Percentiles rank a stretch among this genome's conserved stretches.
phyloP scores from a whole-genome alignment of 2,797 vertebrate species.

The Pampus argenteus region DNA sequence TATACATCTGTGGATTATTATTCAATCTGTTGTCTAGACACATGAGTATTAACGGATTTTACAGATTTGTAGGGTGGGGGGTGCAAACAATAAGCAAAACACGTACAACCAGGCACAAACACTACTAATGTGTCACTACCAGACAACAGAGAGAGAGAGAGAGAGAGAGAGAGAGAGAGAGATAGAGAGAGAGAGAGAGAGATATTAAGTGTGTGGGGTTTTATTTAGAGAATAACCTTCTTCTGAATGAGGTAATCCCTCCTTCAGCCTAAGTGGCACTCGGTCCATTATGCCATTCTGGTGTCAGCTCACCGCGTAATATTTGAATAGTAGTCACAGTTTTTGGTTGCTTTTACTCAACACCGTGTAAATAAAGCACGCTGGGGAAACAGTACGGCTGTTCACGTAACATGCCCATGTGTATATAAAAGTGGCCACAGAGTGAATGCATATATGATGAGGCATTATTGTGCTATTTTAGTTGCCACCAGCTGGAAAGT shows the following conservation, averaged over 20 bases:
- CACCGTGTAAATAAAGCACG: slow-evolving; percentile 51
- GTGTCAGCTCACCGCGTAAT: slow-evolving; percentile 47
- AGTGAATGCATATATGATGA: slow-evolving; percentile 41
- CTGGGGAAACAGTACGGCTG: slow-evolving; percentile 26
- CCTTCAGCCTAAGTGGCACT: slow-evolving; percentile 52
- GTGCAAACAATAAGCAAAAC: slow-evolving; percentile 36
- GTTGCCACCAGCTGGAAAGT: slow-evolving; percentile 51
- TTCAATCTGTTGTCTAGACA: slow-evolving; percentile 63
- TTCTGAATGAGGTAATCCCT: slow-evolving; percentile 69
- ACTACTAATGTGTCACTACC: slow-evolving; percentile 22
- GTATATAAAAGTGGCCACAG: slow-evolving; percentile 12
- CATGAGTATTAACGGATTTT: slow-evolving; percentile 46
- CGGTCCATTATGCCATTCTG: slow-evolving; percentile 40
- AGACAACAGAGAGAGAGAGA: slow-evolving; percentile 41
- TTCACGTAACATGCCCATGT: slow-evolving; percentile 30
- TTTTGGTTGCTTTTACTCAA: slow-evolving; percentile 54
- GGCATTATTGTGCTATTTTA: slow-evolving; percentile 48
- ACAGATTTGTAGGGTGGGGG: slow-evolving; percentile 38
- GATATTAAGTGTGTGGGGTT: slow-evolving; percentile 58
- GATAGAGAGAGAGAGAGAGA: slow-evolving; percentile 32
- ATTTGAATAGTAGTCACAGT: slow-evolving; percentile 41
- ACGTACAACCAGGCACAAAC: slow-evolving; percentile 34
- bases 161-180: slow-evolving; percentile 20
- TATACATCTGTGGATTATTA: slow-evolving; percentile 51
- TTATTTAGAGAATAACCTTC: slow-evolving; percentile 66